Evolutionary conservation across 64 coral and sea anemone species (phyloP).

Genomic region (Stichodactyla helianthus): DNA sequence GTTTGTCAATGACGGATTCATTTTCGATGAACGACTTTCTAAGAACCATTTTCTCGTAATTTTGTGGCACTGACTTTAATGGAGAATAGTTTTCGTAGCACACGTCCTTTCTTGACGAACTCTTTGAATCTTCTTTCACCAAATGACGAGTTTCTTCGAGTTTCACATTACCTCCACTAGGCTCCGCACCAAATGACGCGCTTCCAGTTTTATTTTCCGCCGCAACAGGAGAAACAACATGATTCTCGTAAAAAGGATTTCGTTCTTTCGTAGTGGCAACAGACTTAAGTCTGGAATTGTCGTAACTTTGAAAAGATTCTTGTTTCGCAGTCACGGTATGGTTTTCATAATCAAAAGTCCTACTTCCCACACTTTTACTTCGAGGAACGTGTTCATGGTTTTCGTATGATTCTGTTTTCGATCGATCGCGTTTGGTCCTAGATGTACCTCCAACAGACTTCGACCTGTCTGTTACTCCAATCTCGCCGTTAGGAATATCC

Average conservation of each 20-base stretch:
- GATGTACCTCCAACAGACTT: background rate
- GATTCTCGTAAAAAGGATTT: background rate
- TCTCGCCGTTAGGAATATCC: background rate
- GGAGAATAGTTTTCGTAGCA: background rate
- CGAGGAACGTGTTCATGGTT: background rate
- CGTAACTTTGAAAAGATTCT: background rate
- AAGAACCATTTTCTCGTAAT: slow-evolving; percentile 18
- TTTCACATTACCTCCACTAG: background rate
- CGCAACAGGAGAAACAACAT: background rate
- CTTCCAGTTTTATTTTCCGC: background rate
- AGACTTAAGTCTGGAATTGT: background rate
- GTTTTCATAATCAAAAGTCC: slow-evolving; percentile 1
- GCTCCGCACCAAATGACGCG: background rate
- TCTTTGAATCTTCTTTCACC: background rate
- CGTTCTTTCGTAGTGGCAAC: background rate
- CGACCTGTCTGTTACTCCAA: background rate
- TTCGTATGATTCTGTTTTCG: background rate
- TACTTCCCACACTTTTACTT: background rate
- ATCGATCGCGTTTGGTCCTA: background rate
- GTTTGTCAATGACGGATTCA: background rate
- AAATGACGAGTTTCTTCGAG: background rate
- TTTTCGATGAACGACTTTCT: background rate
- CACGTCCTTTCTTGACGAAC: background rate
- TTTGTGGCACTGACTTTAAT: background rate
- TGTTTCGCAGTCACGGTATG: background rate